Evolutionary conservation across 2,113 vertebrate species (phyloP).

Genomic region (Odobenus rosmarus): DNA sequence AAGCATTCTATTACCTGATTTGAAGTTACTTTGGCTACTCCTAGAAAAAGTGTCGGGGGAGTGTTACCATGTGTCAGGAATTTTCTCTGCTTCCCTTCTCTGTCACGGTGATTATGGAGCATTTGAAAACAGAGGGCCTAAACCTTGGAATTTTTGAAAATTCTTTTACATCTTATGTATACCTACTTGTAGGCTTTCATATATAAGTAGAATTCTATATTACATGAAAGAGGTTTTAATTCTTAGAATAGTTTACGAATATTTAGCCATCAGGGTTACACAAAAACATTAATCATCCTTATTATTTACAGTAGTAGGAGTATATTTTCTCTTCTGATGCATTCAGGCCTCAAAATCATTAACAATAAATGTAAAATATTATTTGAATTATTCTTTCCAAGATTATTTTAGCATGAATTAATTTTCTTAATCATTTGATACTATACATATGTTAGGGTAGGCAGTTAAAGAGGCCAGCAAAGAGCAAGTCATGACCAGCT

Average conservation of each 20-base stretch:
- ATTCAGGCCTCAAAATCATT: background rate
- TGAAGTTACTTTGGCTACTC: conserved; percentile 55
- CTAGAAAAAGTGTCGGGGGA: background rate
- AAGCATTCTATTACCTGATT: conserved; percentile 29
- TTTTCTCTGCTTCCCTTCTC: background rate
- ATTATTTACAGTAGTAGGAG: background rate
- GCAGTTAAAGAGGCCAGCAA: background rate
- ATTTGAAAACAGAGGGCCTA: background rate
- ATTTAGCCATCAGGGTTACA: background rate
- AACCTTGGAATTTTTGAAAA: background rate
- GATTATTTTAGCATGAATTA: background rate
- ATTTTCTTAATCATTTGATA: background rate
- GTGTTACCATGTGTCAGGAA: background rate
- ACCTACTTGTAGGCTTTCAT: background rate
- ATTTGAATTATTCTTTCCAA: background rate
- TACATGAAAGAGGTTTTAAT: background rate
- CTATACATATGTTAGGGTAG: background rate
- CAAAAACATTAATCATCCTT: background rate
- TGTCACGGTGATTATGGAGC: background rate
- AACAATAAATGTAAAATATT: background rate
- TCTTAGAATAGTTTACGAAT: background rate
- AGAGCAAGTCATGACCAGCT: background rate
- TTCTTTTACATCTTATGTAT: background rate
- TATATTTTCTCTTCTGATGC: background rate
- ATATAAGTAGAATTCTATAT: background rate